Base-by-base conservation (phyloP, 92 coral and sea anemone species). In the Chrysogorgia sp. region DNA sequence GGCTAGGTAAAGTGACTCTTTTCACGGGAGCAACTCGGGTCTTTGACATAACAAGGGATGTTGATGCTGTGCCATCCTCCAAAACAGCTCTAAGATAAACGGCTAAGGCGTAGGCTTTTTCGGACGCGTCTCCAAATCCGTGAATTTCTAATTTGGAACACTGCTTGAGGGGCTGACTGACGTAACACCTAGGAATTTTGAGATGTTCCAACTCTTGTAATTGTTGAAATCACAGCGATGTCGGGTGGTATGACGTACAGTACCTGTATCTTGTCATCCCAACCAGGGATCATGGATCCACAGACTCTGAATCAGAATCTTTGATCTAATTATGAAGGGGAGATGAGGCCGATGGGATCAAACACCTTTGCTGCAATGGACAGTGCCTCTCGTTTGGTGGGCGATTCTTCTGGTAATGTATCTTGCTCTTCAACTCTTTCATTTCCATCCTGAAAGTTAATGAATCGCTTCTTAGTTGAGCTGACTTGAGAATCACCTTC, bases 91-190 rank as follows among this genome's bases (percentile, higher is more conserved):
- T 21, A n/a, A 85, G 77, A 33, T 62, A 85, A 24, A 80, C 72
- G 1, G 81, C 89, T 23, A 82, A 62, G 35, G 82, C 89, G 80
- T 85, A 80, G 9, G 78, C 89, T 7, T 1, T 45, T 24, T 85
- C 85, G 0, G 85, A 80, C 20, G 82, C 89, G 40, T 85, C 89
- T 2, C 89, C 85, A 80, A 85, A 79, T 50, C 59, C 84, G 20
- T 85, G 82, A 41, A 71, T 40, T 48, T 79, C 84, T 78, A 79
- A 63, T 25, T 69, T 37, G 8, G 59, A 24, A 47, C 2, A 3
- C 0, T 41, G 40, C 10, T 13, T 67, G 30, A 67, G 37, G 15
- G 81, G 81, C 34, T 13, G 79, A 34, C 60, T 40, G 26, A 31
- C 25, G 62, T 67, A 67, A 74, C 84, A 68, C 57, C 84, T 52